These are phyloP conservation scores for Vulpes lagopus DNA, from an alignment of 2,113 vertebrate species.

Conservation along the genomic window DNA sequence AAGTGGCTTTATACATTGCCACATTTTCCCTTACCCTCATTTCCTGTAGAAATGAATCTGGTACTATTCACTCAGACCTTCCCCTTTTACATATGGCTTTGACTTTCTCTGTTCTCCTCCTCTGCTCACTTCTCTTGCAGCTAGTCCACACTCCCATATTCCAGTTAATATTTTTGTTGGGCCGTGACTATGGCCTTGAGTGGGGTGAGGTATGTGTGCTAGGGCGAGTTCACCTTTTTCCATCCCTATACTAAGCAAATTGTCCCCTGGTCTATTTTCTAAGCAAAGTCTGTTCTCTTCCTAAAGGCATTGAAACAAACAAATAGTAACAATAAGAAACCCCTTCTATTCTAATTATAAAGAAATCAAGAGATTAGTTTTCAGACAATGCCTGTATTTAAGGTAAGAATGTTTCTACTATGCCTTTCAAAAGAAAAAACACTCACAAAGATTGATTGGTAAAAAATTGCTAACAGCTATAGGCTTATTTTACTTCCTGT, in stretches of 20 bases:
- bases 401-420: neutral
- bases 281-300: constrained; percentile 20
- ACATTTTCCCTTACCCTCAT: neutral
- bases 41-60: neutral
- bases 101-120: neutral
- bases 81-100: neutral
- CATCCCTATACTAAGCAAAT: neutral
- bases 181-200: neutral
- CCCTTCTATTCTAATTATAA: constrained; percentile 26
- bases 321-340: neutral
- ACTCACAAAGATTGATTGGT: constrained; percentile 77
- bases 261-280: neutral
- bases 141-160: rapidly evolving
- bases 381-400: neutral
- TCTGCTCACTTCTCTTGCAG: neutral
- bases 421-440: constrained; percentile 46
- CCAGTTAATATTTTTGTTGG: neutral
- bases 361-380: constrained; percentile 12
- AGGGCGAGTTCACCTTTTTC: neutral
- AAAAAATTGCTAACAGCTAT: constrained; percentile 77
- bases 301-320: neutral
- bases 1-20: neutral
- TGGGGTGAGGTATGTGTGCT: neutral
- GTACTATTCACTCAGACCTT: neutral
- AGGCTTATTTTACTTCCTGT: constrained; percentile 82